Evolutionary conservation across 1,140 invertebrate genomes (phyloP), one percentile per base, ranked within the genome.

Genomic region (Idris sp.): DNA sequence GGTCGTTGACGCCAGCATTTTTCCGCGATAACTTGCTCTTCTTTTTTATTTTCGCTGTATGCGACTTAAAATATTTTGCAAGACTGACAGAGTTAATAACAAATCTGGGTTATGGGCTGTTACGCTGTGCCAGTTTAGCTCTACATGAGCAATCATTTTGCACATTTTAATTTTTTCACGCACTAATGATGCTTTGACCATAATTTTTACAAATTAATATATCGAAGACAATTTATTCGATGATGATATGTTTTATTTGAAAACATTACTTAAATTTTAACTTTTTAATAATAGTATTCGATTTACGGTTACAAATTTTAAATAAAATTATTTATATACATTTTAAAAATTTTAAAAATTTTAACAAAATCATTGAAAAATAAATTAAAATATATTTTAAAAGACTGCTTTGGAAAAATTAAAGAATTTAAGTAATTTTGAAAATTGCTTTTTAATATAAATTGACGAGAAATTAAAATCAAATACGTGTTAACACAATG

Each of bases 131-230:
- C 48, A 58, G 33, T 30, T 22, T 22, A 35, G 54, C 44, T 69
- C 36, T 53, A 71, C 74, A 56, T 49, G 61, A 76, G 53, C 35
- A 46, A 58, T 53, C 41, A 76, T 76, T 76, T 67, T 67, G 74
- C 65, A 61, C 62, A 59, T 54, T 36, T 76, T 67, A 36, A 76
- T 62, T 59, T 61, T 22, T 18, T 41, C 38, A 67, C 41, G 65
- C 65, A 71, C 54, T 53, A 76, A 54, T 36, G 61, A 61, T 25
- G 36, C 31, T 5, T 2, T 11, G 38, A 43, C 59, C 36, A 35
- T 48, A 25, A 54, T 74, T 67, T 62, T 44, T 51, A 0, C 0
- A 44, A 58, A 58, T 59, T 7, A 25, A 33, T n/a, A n/a, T 61
- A 36, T 38, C 35, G 28, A 13, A 46, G 51, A 59, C 54, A 44